A percentile compares a stretch with the other conserved stretches of the same genome.
These are phyloP conservation scores for Sebastiscus albofasciatus DNA, from an alignment of 2,797 vertebrate species.

Conservation along the genomic window DNA sequence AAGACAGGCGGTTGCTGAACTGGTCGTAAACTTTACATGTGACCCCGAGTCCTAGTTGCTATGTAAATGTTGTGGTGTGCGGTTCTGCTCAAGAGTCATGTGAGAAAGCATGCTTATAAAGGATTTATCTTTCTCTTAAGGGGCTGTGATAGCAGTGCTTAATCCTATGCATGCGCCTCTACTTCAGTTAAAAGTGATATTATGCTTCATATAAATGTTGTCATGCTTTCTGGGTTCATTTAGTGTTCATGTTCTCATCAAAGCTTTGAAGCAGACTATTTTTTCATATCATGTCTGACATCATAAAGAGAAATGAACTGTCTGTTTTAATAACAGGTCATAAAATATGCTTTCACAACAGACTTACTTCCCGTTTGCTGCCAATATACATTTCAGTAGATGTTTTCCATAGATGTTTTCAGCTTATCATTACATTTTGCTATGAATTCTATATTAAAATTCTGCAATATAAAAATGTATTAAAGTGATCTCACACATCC, in stretches of 20 bases:
- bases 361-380: neutral
- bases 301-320: neutral
- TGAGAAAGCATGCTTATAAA: neutral
- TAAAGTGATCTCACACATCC: neutral
- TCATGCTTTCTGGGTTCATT: neutral
- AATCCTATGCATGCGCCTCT: neutral
- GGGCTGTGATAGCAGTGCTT: neutral
- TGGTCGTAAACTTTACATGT: neutral
- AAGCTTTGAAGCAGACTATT: neutral
- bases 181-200: neutral
- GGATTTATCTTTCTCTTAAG: neutral
- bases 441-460: neutral
- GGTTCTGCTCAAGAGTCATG: neutral
- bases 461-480: neutral
- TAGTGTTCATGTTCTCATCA: neutral
- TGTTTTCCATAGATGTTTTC: neutral
- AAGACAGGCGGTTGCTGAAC: neutral
- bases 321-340: neutral
- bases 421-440: neutral
- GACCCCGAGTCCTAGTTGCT: neutral
- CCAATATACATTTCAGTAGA: neutral
- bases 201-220: neutral
- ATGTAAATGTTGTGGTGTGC: neutral
- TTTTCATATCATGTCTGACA: neutral
- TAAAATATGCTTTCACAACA: slow-evolving; percentile 2